Evolutionary conservation across 1,140 invertebrate species (phyloP).

Genomic region (Periplaneta americana): DNA sequence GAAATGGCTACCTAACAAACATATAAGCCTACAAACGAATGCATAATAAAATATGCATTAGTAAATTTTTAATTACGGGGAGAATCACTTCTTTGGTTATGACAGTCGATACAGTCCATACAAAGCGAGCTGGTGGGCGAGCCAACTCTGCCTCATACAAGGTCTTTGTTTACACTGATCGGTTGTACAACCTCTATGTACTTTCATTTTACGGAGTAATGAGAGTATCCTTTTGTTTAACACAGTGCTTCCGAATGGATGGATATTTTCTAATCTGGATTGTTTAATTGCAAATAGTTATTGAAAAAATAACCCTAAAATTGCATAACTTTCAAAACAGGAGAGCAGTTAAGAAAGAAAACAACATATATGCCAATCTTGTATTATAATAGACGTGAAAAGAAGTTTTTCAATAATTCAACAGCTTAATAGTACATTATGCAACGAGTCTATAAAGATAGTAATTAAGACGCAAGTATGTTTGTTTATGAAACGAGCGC

Average conservation of each 20-base stretch:
- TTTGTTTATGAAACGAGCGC: too few relatives aligned
- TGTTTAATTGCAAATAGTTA: background rate
- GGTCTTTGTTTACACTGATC: background rate
- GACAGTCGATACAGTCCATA: background rate
- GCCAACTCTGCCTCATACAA: too few relatives aligned
- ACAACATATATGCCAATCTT: too few relatives aligned
- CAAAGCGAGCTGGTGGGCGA: background rate
- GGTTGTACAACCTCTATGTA: background rate
- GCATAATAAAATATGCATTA: background rate
- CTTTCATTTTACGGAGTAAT: background rate
- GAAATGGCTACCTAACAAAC: background rate
- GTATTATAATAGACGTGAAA: too few relatives aligned
- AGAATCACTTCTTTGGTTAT: background rate
- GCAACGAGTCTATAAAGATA: too few relatives aligned
- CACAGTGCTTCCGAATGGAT: background rate
- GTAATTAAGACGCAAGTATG: too few relatives aligned
- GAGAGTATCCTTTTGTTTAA: background rate
- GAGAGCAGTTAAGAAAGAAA: too few relatives aligned
- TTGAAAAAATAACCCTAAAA: too few relatives aligned
- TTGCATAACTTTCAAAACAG: background rate
- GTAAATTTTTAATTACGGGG: background rate
- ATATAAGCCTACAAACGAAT: background rate
- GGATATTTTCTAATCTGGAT: background rate
- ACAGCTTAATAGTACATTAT: too few relatives aligned
- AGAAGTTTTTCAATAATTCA: too few relatives aligned